Base-by-base conservation (phyloP, 2,113 vertebrate genomes). In the Semnornis frantzii region DNA sequence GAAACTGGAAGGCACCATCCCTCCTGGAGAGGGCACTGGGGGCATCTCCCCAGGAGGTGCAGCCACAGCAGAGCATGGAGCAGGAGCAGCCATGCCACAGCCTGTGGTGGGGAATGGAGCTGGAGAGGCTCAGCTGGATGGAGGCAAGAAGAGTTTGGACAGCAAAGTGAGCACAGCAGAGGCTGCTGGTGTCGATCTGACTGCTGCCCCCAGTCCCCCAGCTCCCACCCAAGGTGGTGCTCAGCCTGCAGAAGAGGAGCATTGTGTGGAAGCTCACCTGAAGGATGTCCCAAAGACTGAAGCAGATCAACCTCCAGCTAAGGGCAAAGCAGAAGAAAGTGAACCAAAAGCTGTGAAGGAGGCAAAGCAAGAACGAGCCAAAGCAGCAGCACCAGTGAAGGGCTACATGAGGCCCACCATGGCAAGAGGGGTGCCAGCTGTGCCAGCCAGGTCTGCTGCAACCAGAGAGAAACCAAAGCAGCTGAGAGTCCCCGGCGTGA, bases 331-430 rank as follows among this genome's bases (percentile, higher is more conserved):
- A 4, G 92, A 48, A 24, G 83, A 25, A 18, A 0, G 18, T 12
- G 93, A 87, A 3, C 63, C 71, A 19, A 90, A 76, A 54, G 28
- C 21, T 1, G 19, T 9, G 20, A 76, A 79, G 28, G 96, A 94
- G 81, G 65, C 65, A 2, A 95, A 30, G 28, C 30, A 57, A 57
- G 55, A 57, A 30, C 75, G 80, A 55, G 44, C 12, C 23, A 97
- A 85, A 93, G 83, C 60, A 5, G 28, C 89, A 3, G 97, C 97
- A 20, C 94, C 89, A 10, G 12, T 98, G 9, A 98, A 97, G 94
- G 97, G 98, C 92, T 98, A 98, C 96, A 97, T 98, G 98, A 97
- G 98, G 85, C 97, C 98, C 52, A 98, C 98, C 3, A 98, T 97
- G 78, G 75, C 97, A 3, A 92, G 98, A 30, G 98, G 97, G 48